phyloP scores from a whole-genome alignment of 1,140 invertebrate species.

The Agrypnia vestita region DNA sequence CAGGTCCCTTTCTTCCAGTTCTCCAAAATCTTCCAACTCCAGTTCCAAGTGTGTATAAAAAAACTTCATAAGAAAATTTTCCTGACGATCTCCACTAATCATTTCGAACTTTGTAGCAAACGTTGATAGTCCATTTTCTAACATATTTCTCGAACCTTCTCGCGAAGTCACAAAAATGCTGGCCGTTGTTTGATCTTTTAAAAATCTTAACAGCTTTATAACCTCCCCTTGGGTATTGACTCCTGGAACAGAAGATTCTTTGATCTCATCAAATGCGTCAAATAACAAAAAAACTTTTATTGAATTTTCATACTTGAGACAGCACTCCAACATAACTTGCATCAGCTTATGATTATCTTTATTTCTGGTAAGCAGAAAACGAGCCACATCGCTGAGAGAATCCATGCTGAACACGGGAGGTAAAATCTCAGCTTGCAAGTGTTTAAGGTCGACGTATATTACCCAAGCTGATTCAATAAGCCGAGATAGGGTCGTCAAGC shows the following conservation, averaged over 20 bases:
- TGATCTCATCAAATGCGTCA: slow-evolving; percentile 27
- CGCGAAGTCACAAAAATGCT: not conserved
- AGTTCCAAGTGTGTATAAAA: not conserved
- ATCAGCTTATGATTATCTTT: no score
- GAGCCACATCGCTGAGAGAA: not conserved
- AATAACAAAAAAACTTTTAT: not conserved
- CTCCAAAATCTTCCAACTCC: not conserved
- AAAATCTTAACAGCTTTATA: slow-evolving; percentile 9
- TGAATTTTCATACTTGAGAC: not conserved
- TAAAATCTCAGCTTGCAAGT: not conserved
- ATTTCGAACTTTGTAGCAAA: not conserved
- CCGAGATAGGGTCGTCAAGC: not conserved
- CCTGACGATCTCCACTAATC: not conserved
- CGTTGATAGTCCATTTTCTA: slow-evolving; percentile 6
- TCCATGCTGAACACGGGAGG: not conserved
- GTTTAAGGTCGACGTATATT: not conserved
- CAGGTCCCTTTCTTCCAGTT: not conserved
- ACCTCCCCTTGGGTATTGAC: not conserved
- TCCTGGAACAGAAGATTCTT: not conserved
- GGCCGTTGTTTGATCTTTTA: not conserved
- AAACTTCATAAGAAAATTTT: not conserved
- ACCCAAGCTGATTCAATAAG: slow-evolving; percentile 7
- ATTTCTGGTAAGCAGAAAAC: not conserved
- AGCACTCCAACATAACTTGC: not conserved
- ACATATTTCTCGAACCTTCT: not conserved